A percentile compares a stretch with the other conserved stretches of the same genome.
phyloP scores from a whole-genome alignment of 2,113 vertebrate genomes.

The Pygathrix nemaeus region DNA sequence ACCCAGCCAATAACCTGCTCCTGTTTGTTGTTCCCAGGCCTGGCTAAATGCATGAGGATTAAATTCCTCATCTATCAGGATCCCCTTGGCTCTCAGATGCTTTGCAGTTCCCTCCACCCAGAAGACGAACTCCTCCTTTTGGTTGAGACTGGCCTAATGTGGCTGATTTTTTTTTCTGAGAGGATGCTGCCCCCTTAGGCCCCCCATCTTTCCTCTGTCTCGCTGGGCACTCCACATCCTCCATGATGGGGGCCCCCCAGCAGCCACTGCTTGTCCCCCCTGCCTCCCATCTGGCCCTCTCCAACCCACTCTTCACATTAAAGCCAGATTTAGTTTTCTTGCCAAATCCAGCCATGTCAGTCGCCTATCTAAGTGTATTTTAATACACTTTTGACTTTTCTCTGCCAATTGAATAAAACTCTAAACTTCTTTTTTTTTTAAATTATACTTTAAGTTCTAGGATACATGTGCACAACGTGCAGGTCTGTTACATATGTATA shows the following conservation, averaged over 20 bases:
- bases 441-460: no score
- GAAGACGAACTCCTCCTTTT: neutral
- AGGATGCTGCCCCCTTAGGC: neutral
- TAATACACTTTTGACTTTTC: neutral
- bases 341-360: neutral
- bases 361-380: neutral
- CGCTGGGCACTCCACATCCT: neutral
- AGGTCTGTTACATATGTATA: no score
- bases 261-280: neutral
- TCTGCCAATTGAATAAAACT: conserved; percentile 29
- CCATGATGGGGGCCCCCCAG: neutral
- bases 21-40: neutral
- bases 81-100: neutral
- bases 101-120: neutral
- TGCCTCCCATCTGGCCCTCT: neutral
- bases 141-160: neutral
- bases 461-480: no score
- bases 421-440: neutral
- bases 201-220: neutral
- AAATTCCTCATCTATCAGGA: neutral
- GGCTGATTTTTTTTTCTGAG: neutral
- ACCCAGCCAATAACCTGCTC: neutral
- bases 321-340: neutral
- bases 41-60: neutral
- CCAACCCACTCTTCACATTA: neutral